Evolutionary conservation across 2,888 invertebrate genomes (phyloP), one percentile per base, ranked within the genome.

Genomic region (Coleophora flavipennella): DNA sequence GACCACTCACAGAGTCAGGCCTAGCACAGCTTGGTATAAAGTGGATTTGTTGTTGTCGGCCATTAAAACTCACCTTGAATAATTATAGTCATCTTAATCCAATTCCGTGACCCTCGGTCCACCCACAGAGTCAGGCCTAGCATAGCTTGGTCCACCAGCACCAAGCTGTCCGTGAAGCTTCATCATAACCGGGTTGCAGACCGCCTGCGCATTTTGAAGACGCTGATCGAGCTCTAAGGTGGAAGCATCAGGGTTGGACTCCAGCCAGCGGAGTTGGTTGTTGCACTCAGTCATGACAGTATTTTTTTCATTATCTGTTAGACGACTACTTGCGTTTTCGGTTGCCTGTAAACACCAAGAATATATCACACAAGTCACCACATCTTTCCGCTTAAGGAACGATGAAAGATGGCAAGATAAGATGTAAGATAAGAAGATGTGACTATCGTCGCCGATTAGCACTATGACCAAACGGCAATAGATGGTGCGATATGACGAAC

Each of bases 111-210:
- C 90, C 36, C 90, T 91, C 9, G 90, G 90, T 1, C 88, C 89
- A 2, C 67, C 67, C 11, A 79, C 64, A 38, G 78, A 61, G 40
- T 57, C 50, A 33, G 75, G 53, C 49, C 79, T 51, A 33, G 64
- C 53, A 51, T 60, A 56, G 56, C 71, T 59, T 34, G 72, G 57
- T 6, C 77, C 77, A 8, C 74, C 79, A 3, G 68, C 71, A 14
- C 66, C 70, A 14, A 65, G 73, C 0, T 86, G 85, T 36, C 90
- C 91, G 52, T 94, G 93, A n/a, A 95, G 72, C 61, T 94, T 94
- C 65, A 92, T 88, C 90, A 96, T 95, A 33, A 93, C 85, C 0
- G 95, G 93, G 37, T 89, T 88, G 60, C 93, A 94, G 12, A 91
- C 87, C 12, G 85, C 86, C 64, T 95, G 93, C 13, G 92, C 78